Conservation (phyloP, 1,140 invertebrate species). For the Reticulitermes speratus region DNA sequence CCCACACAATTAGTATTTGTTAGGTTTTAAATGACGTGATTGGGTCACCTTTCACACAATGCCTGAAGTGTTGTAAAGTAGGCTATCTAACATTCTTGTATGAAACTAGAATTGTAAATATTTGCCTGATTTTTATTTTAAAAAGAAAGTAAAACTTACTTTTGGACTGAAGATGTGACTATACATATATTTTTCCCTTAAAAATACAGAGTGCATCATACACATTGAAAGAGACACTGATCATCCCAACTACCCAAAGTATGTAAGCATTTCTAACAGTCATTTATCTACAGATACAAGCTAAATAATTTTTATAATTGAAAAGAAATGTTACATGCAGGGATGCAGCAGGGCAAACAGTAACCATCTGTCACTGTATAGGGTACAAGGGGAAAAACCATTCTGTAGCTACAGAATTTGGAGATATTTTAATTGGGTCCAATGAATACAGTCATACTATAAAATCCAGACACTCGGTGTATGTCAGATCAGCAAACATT, state of each 20-base stretch:
- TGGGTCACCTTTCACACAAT: not conserved
- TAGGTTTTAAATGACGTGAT: not conserved
- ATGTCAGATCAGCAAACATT: too few relatives aligned
- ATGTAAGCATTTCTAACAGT: conserved; percentile 9
- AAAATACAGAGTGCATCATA: conserved; percentile 2
- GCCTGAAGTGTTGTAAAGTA: not conserved
- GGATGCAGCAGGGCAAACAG: not conserved
- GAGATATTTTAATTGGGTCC: not conserved
- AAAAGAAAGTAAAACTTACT: conserved; percentile 10
- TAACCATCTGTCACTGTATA: not conserved
- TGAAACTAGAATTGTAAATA: conserved; percentile 1
- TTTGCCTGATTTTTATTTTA: conserved; percentile 9
- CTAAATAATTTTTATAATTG: not conserved
- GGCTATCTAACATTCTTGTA: not conserved
- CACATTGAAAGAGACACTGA: not conserved
- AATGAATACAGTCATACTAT: not conserved
- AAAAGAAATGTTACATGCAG: not conserved
- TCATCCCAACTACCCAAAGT: not conserved
- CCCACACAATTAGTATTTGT: not conserved
- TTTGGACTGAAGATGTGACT: not conserved
- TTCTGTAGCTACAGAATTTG: not conserved
- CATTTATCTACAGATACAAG: not conserved
- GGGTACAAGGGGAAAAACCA: not conserved
- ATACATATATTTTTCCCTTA: conserved; percentile 8
- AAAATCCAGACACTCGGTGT: too few relatives aligned